phyloP scores from a whole-genome alignment of 2,888 invertebrate species.

The Andrena dorsata region DNA sequence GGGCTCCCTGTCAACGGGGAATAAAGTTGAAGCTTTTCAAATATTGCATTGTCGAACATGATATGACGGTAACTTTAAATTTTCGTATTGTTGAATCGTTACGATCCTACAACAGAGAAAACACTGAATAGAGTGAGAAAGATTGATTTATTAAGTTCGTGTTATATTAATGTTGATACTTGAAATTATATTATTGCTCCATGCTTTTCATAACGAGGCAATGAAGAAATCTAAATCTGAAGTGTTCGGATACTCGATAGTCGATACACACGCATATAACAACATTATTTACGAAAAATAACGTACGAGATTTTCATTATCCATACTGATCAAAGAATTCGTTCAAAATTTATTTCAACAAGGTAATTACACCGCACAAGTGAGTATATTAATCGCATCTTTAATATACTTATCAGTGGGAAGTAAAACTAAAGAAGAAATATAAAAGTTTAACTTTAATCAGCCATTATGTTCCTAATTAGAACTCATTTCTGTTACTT shows the following conservation, averaged over 20 bases:
- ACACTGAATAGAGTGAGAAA: background rate
- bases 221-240: slow-evolving; percentile 19
- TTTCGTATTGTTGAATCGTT: background rate
- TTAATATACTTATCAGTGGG: background rate
- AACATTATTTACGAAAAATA: slow-evolving; percentile 31
- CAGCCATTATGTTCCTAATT: slow-evolving; percentile 14
- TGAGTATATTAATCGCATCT: background rate
- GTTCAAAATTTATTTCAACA: slow-evolving; percentile 20
- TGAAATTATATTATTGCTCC: slow-evolving; percentile 5
- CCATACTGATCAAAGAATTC: slow-evolving; percentile 26
- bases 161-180: background rate
- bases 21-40: slow-evolving; percentile 3
- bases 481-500: slow-evolving; percentile 16
- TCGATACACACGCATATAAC: slow-evolving; percentile 13
- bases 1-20: background rate
- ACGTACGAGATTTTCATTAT: slow-evolving; percentile 25
- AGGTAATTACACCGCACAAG: slow-evolving; percentile 14
- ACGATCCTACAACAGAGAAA: slow-evolving; percentile 4
- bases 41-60: slow-evolving; percentile 6
- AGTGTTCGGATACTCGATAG: slow-evolving; percentile 35
- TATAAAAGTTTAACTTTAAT: slow-evolving; percentile 18
- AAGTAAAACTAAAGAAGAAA: background rate
- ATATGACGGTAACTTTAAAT: slow-evolving; percentile 10
- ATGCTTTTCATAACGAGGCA: background rate
- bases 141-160: slow-evolving; percentile 15